Evolutionary conservation across 2,113 vertebrate genomes (phyloP).

Genomic region (Tachuris rubrigastra): DNA sequence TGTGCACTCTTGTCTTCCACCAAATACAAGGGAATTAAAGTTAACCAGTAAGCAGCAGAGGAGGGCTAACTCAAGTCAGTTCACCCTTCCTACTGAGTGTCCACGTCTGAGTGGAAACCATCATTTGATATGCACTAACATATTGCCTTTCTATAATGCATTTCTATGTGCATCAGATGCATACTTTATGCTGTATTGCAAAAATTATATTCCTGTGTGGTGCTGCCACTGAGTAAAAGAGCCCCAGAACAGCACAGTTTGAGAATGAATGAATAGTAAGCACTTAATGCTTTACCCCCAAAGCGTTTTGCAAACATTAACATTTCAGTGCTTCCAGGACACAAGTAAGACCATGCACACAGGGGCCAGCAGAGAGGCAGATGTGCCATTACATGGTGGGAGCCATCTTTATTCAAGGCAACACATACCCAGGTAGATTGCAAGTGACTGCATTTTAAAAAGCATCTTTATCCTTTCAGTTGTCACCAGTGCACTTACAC

Average conservation of each 20-base stretch:
- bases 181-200: neutral
- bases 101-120: neutral
- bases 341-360: neutral
- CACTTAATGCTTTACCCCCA: neutral
- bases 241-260: neutral
- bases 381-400: neutral
- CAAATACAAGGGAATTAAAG: neutral
- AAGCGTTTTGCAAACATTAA: neutral
- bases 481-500: neutral
- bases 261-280: neutral
- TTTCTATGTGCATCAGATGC: neutral
- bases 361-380: neutral
- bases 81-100: neutral
- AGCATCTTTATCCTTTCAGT: neutral
- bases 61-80: neutral
- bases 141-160: neutral
- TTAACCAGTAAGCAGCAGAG: neutral
- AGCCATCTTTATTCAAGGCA: neutral
- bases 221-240: neutral
- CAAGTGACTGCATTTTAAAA: neutral
- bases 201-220: neutral
- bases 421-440: fast-evolving
- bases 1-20: neutral
- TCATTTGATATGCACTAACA: neutral
- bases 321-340: neutral